phyloP scores from a whole-genome alignment of 2,113 vertebrate species.

The Alethe castanea region DNA sequence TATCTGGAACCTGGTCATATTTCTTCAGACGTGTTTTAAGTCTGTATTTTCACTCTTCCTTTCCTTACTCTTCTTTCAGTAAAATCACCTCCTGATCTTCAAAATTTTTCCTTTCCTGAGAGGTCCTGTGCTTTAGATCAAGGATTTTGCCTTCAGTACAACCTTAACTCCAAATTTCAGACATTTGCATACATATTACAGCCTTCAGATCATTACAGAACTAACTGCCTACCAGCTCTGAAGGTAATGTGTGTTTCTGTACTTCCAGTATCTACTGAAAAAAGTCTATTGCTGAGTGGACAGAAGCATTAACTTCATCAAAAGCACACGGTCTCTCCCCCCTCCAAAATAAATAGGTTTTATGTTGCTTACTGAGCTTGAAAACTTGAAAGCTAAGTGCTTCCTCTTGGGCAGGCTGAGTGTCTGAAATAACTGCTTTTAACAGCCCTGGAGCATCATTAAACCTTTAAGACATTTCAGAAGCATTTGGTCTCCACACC shows the following conservation, averaged over 20 bases:
- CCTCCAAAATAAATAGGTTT: conserved; percentile 28
- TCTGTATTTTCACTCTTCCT: not conserved
- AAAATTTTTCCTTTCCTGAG: not conserved
- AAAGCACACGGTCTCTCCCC: not conserved
- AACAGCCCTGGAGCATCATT: conserved; percentile 11
- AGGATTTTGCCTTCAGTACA: not conserved
- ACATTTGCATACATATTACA: not conserved
- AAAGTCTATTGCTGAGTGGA: conserved; percentile 29
- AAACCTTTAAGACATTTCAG: not conserved
- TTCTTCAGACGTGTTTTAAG: not conserved
- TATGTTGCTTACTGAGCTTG: conserved; percentile 27
- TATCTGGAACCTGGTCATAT: not conserved
- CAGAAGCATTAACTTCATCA: conserved; percentile 19
- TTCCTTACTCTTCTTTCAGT: not conserved
- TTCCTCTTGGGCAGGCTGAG: not conserved
- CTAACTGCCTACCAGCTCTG: not conserved
- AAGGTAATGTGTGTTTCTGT: not conserved
- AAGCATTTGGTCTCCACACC: not conserved
- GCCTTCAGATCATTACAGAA: not conserved
- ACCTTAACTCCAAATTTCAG: not conserved
- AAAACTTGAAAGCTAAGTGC: conserved; percentile 55
- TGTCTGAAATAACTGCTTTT: conserved; percentile 36
- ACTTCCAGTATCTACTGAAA: not conserved
- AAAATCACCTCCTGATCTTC: not conserved
- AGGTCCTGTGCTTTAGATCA: not conserved